Percentiles rank a stretch among this genome's conserved stretches.
phyloP scores from a whole-genome alignment of 2,888 invertebrate species.

The Eueremaeus valkanovi region DNA sequence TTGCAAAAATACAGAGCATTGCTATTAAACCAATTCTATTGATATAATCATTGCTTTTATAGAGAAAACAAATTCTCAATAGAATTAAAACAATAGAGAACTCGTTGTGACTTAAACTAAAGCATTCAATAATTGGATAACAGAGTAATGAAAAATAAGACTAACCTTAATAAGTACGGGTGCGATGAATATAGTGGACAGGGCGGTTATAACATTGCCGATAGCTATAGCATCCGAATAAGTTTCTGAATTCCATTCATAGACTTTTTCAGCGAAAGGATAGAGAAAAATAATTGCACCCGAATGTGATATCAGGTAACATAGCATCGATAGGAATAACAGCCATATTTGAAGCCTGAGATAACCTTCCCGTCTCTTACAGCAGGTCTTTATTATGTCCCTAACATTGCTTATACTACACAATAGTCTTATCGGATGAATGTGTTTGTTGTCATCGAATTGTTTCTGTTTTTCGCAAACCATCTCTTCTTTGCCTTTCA shows the following conservation, averaged over 20 bases:
- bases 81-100: too few relatives aligned
- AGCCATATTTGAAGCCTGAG: slow-evolving; percentile 15
- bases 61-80: too few relatives aligned
- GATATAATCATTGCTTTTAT: neutral
- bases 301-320: slow-evolving; percentile 1
- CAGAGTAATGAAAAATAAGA: too few relatives aligned
- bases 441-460: neutral
- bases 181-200: slow-evolving; percentile 11
- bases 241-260: slow-evolving; percentile 20
- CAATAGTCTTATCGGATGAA: slow-evolving; percentile 11
- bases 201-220: neutral
- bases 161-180: slow-evolving; percentile 29
- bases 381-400: slow-evolving; percentile 24
- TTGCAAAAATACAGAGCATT: too few relatives aligned
- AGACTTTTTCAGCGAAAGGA: slow-evolving; percentile 37
- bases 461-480: neutral
- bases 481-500: too few relatives aligned
- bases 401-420: slow-evolving; percentile 8
- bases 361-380: neutral
- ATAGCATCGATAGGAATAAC: neutral
- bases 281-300: slow-evolving; percentile 22
- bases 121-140: too few relatives aligned
- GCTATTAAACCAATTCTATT: neutral
- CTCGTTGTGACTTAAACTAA: too few relatives aligned
- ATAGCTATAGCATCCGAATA: slow-evolving; percentile 19